A percentile compares a stretch with the other conserved stretches of the same genome.
Evolutionary conservation across 2,797 vertebrate genomes (phyloP).

Genomic region (Limosa lapponica): DNA sequence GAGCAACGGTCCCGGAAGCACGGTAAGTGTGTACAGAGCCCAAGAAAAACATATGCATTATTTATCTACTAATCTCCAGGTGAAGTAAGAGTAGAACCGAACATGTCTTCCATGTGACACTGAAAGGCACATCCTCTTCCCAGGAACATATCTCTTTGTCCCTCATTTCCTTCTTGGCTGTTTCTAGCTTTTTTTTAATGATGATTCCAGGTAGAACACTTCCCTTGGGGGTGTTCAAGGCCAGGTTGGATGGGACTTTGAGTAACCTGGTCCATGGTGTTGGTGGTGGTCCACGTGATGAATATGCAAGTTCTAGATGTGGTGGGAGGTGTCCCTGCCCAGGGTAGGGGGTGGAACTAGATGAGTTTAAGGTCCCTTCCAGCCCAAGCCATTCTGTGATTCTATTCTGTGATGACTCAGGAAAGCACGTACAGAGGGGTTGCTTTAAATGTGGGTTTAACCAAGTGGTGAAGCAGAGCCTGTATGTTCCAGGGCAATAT

Average conservation of each 20-base stretch:
- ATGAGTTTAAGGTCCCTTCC: not conserved
- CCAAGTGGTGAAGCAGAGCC: not conserved
- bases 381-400: not conserved
- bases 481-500: not conserved
- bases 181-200: not conserved
- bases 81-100: not conserved
- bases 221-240: not conserved
- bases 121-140: not conserved
- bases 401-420: not conserved
- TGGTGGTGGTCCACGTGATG: too few species aligned
- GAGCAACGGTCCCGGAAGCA: rapidly evolving
- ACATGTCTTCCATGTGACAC: not conserved
- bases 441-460: not conserved
- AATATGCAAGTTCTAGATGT: not conserved
- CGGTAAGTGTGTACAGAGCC: rapidly evolving
- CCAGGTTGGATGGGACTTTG: not conserved
- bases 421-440: rapidly evolving
- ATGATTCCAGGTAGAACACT: not conserved
- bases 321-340: not conserved
- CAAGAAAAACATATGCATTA: not conserved
- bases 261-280: not conserved
- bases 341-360: not conserved
- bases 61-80: not conserved
- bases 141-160: rapidly evolving
- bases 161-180: not conserved